These are phyloP conservation scores for Dendrolimus pini DNA, from an alignment of 2,888 invertebrate genomes.

Conservation along the genomic window DNA sequence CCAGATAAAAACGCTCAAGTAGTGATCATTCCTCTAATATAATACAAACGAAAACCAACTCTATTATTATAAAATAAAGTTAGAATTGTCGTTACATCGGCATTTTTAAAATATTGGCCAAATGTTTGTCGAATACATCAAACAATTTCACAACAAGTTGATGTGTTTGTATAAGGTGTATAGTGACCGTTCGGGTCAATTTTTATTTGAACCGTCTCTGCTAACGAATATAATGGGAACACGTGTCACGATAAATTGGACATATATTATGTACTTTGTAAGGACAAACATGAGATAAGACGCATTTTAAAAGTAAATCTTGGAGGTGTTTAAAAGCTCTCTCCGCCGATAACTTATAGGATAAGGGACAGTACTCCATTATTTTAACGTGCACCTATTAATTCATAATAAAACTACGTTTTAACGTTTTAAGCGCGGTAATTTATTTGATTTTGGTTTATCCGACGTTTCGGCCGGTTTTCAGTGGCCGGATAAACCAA, in stretches of 20 bases:
- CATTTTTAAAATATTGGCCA: conserved; percentile 10
- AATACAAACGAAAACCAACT: not conserved
- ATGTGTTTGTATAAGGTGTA: conserved; percentile 47
- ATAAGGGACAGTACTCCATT: conserved; percentile 20
- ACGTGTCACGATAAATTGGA: not conserved
- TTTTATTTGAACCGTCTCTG: conserved; percentile 18
- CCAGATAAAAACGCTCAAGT: not conserved
- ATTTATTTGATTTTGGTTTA: too few relatives aligned
- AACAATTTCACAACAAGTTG: conserved; percentile 33
- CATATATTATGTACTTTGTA: conserved; percentile 42
- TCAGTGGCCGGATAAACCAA: too few relatives aligned
- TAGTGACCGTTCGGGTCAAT: conserved; percentile 28
- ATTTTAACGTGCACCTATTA: conserved; percentile 28
- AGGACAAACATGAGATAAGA: conserved; percentile 25
- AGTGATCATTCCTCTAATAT: conserved; percentile 9
- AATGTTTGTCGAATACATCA: conserved; percentile 37
- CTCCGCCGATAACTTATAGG: conserved; percentile 5
- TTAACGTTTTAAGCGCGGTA: too few relatives aligned
- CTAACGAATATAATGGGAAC: not conserved
- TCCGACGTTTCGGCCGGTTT: too few relatives aligned
- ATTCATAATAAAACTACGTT: too few relatives aligned
- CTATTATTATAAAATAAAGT: not conserved
- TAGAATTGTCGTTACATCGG: not conserved
- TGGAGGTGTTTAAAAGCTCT: conserved; percentile 32
- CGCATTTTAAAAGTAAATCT: conserved; percentile 47